Percentiles rank a stretch among this genome's conserved stretches.
Evolutionary conservation across 2,113 vertebrate species (phyloP).

Genomic region (Pyxicephalus adspersus): DNA sequence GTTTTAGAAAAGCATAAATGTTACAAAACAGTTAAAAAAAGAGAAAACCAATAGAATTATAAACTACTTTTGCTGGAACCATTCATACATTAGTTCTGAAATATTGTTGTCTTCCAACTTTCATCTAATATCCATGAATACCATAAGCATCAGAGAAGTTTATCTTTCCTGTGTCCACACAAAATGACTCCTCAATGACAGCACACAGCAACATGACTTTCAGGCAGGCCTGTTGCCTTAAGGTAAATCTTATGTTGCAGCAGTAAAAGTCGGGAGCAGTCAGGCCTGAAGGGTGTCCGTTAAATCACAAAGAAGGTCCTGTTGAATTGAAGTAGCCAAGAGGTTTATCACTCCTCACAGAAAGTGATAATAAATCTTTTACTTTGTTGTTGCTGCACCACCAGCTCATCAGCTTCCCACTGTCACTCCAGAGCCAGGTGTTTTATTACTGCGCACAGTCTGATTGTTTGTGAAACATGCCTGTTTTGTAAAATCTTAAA

Average conservation of each 20-base stretch:
- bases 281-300: constrained; percentile 38
- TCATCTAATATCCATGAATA: too few relatives aligned
- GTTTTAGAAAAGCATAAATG: too few relatives aligned
- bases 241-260: constrained; percentile 38
- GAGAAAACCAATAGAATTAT: too few relatives aligned
- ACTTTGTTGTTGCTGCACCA: constrained; percentile 22
- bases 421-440: background rate
- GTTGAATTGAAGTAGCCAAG: constrained; percentile 26
- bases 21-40: too few relatives aligned
- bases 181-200: constrained; percentile 11
- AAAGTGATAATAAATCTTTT: constrained; percentile 32
- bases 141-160: background rate
- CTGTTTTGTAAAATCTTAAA: too few relatives aligned
- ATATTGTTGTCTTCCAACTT: too few relatives aligned
- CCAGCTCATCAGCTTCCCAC: constrained; percentile 5
- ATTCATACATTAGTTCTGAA: too few relatives aligned
- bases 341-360: constrained; percentile 27
- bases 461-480: background rate
- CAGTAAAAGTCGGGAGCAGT: constrained; percentile 32
- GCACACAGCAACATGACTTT: constrained; percentile 4
- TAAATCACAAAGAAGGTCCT: constrained; percentile 35
- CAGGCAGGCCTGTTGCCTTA: constrained; percentile 16
- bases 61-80: too few relatives aligned
- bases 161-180: constrained; percentile 2
- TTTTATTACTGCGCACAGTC: constrained; percentile 24